Evolutionary conservation across 2,797 vertebrate genomes (phyloP).

Genomic region (Gymnothorax javanicus): DNA sequence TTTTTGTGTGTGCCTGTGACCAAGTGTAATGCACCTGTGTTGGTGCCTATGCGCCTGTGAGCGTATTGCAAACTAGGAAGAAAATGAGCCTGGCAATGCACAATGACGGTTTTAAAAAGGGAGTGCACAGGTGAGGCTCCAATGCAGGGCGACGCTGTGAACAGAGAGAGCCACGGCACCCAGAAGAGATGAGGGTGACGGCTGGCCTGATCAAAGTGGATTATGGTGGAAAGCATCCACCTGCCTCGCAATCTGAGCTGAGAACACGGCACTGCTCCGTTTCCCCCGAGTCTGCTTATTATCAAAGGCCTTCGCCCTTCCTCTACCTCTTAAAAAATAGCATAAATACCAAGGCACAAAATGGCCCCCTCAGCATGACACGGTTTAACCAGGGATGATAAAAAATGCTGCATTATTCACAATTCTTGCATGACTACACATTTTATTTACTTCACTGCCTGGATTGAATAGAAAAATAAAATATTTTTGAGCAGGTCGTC

Average conservation of each 20-base stretch:
- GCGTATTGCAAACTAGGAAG: too few species aligned
- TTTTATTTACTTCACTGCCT: neutral
- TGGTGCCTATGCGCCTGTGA: too few species aligned
- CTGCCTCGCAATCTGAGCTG: neutral
- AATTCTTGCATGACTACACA: neutral
- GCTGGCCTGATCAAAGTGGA: neutral
- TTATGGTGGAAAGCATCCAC: neutral
- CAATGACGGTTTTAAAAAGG: too few species aligned
- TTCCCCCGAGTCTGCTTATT: neutral
- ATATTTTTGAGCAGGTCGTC: neutral
- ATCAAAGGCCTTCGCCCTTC: neutral
- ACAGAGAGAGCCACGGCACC: neutral
- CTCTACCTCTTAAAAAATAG: neutral
- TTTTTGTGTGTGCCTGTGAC: too few species aligned
- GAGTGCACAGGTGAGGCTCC: neutral
- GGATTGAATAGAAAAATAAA: neutral
- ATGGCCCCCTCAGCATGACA: neutral
- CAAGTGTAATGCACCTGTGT: too few species aligned
- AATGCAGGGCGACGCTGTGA: too few species aligned
- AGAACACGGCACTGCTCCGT: neutral
- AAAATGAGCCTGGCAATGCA: too few species aligned
- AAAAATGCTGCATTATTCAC: neutral
- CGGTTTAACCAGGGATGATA: neutral
- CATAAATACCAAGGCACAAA: neutral
- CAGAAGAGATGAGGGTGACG: constrained; percentile 2